These are phyloP conservation scores for Poecilia latipinna DNA, from an alignment of 2,113 vertebrate genomes.

Conservation along the genomic window DNA sequence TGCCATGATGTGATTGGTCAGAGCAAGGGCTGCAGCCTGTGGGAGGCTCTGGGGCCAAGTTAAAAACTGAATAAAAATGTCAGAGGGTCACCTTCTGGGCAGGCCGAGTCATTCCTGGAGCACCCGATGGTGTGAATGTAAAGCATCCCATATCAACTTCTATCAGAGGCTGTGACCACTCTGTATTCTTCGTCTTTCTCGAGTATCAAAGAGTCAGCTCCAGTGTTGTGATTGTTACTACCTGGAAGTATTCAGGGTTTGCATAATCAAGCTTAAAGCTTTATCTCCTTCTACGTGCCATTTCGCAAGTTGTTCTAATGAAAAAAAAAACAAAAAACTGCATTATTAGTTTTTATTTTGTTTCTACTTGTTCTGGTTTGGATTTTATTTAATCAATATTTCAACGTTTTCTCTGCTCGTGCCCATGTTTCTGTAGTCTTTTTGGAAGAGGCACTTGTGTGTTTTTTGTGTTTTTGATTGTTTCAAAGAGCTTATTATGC, in stretches of 20 bases:
- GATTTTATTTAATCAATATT: conserved; percentile 40
- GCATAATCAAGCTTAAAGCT: conserved; percentile 50
- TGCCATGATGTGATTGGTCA: conserved; percentile 31
- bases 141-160: conserved; percentile 23
- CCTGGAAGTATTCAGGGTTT: conserved; percentile 56
- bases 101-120: conserved; percentile 43
- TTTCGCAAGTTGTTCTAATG: conserved; percentile 55
- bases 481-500: conserved; percentile 58
- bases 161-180: conserved; percentile 30
- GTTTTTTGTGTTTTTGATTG: conserved; percentile 12
- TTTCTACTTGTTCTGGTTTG: conserved; percentile 35
- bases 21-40: conserved; percentile 12
- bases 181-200: conserved; percentile 19
- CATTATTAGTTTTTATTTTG: conserved; percentile 23
- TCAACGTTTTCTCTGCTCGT: conserved; percentile 7
- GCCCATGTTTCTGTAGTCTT: conserved; percentile 42
- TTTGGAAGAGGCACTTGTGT: conserved; percentile 49
- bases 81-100: conserved; percentile 47
- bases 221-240: conserved; percentile 51
- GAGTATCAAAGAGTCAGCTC: conserved; percentile 35
- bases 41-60: conserved; percentile 22
- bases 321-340: conserved; percentile 45
- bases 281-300: conserved; percentile 61
- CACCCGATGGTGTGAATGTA: conserved; percentile 26
- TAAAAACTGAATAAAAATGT: conserved; percentile 32